Conservation (phyloP, 2,797 vertebrate genomes). For the Pteronotus mesoamericanus region DNA sequence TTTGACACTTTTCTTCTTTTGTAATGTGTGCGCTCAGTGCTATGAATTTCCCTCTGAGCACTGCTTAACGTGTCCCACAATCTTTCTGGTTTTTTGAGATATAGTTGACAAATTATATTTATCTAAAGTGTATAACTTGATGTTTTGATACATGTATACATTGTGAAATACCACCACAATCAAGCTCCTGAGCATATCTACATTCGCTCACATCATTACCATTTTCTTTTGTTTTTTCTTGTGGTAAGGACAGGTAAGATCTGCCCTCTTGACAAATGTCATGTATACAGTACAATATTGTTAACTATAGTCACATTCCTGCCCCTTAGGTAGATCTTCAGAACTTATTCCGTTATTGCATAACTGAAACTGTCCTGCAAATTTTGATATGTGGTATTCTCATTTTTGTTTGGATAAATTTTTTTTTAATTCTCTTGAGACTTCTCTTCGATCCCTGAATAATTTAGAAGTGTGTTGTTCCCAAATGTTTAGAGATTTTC, state of each 20-base stretch:
- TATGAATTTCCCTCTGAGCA: neutral
- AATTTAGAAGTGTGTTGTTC: neutral
- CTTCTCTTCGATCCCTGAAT: neutral
- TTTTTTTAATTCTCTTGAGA: neutral
- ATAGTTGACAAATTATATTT: neutral
- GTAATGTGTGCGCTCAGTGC: neutral
- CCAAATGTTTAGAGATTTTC: neutral
- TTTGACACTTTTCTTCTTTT: neutral
- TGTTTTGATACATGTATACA: neutral
- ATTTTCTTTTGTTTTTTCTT: neutral
- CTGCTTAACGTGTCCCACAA: neutral
- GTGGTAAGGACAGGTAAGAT: neutral
- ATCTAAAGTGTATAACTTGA: neutral
- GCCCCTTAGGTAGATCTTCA: neutral
- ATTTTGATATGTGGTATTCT: neutral
- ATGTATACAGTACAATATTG: neutral
- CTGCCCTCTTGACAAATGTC: neutral
- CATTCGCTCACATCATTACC: neutral
- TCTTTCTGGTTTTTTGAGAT: neutral
- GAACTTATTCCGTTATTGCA: neutral
- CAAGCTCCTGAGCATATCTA: neutral
- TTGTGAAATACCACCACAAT: neutral
- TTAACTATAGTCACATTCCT: neutral
- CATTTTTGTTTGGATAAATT: neutral
- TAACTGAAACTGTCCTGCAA: neutral